Conservation (phyloP, 2,113 vertebrate species). For the Nerophis ophidion region DNA sequence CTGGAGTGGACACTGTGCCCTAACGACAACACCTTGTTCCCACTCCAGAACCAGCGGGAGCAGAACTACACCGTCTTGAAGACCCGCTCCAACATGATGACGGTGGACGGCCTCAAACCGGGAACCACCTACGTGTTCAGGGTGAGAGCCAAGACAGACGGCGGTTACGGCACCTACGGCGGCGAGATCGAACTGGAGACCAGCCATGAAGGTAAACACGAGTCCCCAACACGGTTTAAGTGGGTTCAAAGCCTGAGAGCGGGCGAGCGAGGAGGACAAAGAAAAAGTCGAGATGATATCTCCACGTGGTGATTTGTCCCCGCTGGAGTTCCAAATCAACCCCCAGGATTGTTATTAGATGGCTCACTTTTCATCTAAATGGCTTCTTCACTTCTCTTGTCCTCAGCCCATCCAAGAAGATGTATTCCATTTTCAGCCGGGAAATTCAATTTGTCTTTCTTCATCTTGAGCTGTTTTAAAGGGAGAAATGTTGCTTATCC, state of each 20-base stretch:
- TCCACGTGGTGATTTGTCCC: constrained; percentile 17
- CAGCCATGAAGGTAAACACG: constrained; percentile 72
- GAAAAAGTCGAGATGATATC: constrained; percentile 16
- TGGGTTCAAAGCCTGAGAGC: constrained; percentile 9
- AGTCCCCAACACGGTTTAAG: neutral
- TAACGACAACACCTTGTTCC: neutral
- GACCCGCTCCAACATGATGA: constrained; percentile 79
- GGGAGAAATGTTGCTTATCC: no score
- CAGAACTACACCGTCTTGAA: constrained; percentile 80
- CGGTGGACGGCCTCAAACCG: constrained; percentile 76
- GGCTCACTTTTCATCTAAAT: constrained; percentile 20
- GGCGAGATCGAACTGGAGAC: constrained; percentile 81
- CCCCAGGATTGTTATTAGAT: constrained; percentile 18
- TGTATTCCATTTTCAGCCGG: constrained; percentile 4
- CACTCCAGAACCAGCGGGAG: constrained; percentile 74
- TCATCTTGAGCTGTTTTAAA: neutral
- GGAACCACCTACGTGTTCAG: constrained; percentile 78
- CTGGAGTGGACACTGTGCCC: no score
- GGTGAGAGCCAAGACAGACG: constrained; percentile 74
- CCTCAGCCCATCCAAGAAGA: constrained; percentile 17
- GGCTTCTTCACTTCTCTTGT: constrained; percentile 21
- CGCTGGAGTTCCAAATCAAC: constrained; percentile 27
- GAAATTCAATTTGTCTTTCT: neutral
- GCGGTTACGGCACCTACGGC: constrained; percentile 75
- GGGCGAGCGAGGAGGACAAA: constrained; percentile 10